phyloP scores from a whole-genome alignment of 2,888 invertebrate species.

The Bombylius discolor region DNA sequence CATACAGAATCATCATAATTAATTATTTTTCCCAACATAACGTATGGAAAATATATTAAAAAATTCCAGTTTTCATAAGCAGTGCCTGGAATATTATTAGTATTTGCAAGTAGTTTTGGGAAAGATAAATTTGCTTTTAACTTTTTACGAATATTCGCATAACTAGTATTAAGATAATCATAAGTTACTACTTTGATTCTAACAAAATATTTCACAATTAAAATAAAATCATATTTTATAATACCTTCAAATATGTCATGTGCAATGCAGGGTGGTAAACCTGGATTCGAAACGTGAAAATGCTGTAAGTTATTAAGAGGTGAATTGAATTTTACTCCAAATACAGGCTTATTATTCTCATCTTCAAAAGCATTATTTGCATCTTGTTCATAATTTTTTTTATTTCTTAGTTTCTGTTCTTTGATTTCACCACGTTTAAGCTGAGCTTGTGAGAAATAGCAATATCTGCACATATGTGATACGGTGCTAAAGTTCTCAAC shows the following conservation, averaged over 20 bases:
- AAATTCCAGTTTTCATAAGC: slow-evolving; percentile 10
- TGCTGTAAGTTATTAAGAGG: slow-evolving; percentile 2
- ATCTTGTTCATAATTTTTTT: neutral
- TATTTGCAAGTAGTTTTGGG: neutral
- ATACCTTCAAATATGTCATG: slow-evolving; percentile 1
- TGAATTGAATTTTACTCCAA: slow-evolving; percentile 3
- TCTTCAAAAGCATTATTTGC: neutral
- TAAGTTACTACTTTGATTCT: slow-evolving; percentile 4
- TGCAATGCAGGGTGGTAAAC: slow-evolving; percentile 7
- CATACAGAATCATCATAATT: slow-evolving; percentile 10
- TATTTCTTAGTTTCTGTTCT: too few relatives aligned
- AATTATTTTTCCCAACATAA: slow-evolving; percentile 2
- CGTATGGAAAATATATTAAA: slow-evolving; percentile 8
- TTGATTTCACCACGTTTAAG: too few relatives aligned
- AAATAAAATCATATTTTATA: neutral
- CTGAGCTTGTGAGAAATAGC: neutral
- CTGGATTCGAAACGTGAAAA: slow-evolving; percentile 3
- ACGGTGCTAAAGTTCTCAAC: slow-evolving; percentile 9
- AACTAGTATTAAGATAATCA: slow-evolving; percentile 6
- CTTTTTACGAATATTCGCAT: slow-evolving; percentile 5
- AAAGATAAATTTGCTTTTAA: slow-evolving; percentile 9
- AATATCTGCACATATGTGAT: neutral
- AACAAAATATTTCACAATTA: neutral
- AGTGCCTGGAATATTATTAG: slow-evolving; percentile 8
- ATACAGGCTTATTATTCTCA: neutral